Evolutionary conservation across 2,888 invertebrate genomes (phyloP).

Genomic region (Alloscopus bannaensis): DNA sequence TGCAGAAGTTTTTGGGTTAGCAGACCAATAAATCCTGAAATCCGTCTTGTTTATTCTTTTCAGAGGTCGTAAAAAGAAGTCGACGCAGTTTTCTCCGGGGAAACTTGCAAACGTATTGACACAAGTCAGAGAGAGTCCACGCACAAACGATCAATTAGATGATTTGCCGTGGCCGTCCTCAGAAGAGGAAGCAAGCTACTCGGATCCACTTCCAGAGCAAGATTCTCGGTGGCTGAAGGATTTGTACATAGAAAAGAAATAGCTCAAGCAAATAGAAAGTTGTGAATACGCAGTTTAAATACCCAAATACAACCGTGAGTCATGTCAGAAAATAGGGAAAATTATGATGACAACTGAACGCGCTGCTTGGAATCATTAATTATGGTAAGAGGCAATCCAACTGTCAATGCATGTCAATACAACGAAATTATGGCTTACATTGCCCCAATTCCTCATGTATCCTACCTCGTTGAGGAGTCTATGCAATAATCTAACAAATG

Average conservation of each 20-base stretch:
- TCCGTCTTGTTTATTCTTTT: slow-evolving; percentile 42
- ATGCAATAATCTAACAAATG: no score
- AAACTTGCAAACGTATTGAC: slow-evolving; percentile 54
- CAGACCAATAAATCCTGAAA: slow-evolving; percentile 40
- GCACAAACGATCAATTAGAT: neutral
- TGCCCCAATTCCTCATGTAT: no score
- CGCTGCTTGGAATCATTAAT: slow-evolving; percentile 43
- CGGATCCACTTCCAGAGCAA: neutral
- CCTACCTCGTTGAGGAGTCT: no score
- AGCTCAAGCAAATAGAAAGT: slow-evolving; percentile 38
- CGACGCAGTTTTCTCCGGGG: slow-evolving; percentile 66
- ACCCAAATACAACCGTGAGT: slow-evolving; percentile 22
- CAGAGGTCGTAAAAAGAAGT: slow-evolving; percentile 69
- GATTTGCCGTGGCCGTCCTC: neutral
- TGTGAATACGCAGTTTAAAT: slow-evolving; percentile 7
- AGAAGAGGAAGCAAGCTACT: neutral
- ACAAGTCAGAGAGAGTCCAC: slow-evolving; percentile 12
- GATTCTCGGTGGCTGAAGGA: no score
- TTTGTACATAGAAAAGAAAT: slow-evolving; percentile 40
- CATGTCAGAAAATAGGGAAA: slow-evolving; percentile 13
- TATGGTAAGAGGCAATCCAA: slow-evolving; percentile 44
- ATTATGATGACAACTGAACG: slow-evolving; percentile 35
- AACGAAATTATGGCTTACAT: slow-evolving; percentile 4
- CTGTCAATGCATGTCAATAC: slow-evolving; percentile 19
- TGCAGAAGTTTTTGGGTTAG: slow-evolving; percentile 31